These are phyloP conservation scores for Yasuhikotakia modesta DNA, from an alignment of 2,797 vertebrate genomes.

Conservation along the genomic window DNA sequence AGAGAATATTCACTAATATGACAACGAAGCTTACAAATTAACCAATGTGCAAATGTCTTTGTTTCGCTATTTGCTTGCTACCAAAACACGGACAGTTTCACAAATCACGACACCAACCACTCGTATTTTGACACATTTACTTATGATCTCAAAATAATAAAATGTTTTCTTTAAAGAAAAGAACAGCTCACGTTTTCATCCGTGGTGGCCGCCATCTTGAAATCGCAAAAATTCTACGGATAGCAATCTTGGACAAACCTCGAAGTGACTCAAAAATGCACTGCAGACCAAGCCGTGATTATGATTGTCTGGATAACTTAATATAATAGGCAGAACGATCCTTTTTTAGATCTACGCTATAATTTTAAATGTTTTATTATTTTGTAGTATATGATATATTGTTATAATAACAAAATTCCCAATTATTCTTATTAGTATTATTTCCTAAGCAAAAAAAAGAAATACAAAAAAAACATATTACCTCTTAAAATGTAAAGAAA, in stretches of 20 bases:
- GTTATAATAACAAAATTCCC: too few relatives aligned
- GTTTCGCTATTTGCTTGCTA: background rate
- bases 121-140: background rate
- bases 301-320: background rate
- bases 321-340: too few relatives aligned
- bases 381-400: too few relatives aligned
- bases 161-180: background rate
- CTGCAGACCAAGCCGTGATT: background rate
- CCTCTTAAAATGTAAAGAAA: too few relatives aligned
- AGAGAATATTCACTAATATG: background rate
- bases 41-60: background rate
- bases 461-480: too few relatives aligned
- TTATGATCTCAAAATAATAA: background rate
- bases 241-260: conserved; percentile 51
- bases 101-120: background rate
- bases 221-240: conserved; percentile 60
- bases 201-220: conserved; percentile 74
- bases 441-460: too few relatives aligned
- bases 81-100: background rate
- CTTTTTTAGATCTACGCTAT: too few relatives aligned
- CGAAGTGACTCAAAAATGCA: background rate
- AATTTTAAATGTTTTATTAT: too few relatives aligned
- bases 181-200: conserved; percentile 73
- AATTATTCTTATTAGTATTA: too few relatives aligned
- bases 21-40: background rate